Percentiles rank a stretch among this genome's conserved stretches.
Evolutionary conservation across 1,140 invertebrate species (phyloP).

Genomic region (Bombus impatiens): DNA sequence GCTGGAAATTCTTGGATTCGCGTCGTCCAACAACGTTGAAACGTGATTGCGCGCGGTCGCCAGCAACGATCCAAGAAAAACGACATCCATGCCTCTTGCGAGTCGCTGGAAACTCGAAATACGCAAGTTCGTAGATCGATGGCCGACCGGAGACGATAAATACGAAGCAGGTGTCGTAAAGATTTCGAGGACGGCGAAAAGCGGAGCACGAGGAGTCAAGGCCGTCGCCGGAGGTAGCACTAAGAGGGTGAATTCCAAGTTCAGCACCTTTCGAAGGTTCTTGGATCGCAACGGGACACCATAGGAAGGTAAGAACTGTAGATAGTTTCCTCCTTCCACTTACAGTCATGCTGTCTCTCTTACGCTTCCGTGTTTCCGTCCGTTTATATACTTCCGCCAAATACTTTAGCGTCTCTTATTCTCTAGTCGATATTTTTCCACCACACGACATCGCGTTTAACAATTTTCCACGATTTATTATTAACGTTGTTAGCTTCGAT

Average conservation of each 20-base stretch:
- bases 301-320: slow-evolving; percentile 42
- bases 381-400: not conserved
- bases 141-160: slow-evolving; percentile 11
- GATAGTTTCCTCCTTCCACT: slow-evolving; percentile 23
- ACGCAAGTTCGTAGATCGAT: not conserved
- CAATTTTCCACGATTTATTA: not conserved
- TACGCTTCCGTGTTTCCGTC: not conserved
- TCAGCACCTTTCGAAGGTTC: slow-evolving; percentile 41
- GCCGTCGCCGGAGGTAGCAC: slow-evolving; percentile 38
- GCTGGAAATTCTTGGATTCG: too few species aligned
- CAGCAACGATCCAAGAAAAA: not conserved
- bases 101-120: not conserved
- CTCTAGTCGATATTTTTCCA: not conserved
- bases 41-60: not conserved
- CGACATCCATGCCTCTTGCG: too few species aligned
- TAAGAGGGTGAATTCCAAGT: slow-evolving; percentile 35
- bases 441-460: not conserved
- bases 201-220: slow-evolving; percentile 49
- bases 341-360: not conserved
- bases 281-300: slow-evolving; percentile 24
- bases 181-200: slow-evolving; percentile 33
- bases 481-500: not conserved
- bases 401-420: not conserved
- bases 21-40: not conserved
- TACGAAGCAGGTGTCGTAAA: slow-evolving; percentile 9